Evolutionary conservation across 2,113 vertebrate species (phyloP), one percentile per base, ranked within the genome.

Genomic region (Laticauda colubrina): DNA sequence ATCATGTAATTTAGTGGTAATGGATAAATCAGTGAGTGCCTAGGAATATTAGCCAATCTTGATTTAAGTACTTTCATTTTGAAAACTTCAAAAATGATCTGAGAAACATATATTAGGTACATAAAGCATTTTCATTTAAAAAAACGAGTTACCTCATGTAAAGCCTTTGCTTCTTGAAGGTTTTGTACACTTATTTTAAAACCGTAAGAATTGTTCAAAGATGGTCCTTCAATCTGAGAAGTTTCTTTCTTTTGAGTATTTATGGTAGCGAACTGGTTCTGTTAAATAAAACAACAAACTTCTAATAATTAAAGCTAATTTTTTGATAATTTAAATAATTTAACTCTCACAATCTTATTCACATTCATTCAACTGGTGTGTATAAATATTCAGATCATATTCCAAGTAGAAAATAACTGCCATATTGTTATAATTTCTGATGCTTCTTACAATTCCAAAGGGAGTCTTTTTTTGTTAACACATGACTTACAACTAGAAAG

Each of bases 141-240:
- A 51, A 0, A 89, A 3, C 55, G 85, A 87, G 2, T 97, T 97
- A 99, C 99, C 99, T 99, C 99, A 91, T 99, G 99, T 95, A 99
- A 98, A 92, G 98, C 98, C 97, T 99, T 99, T 94, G 99, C 99
- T 64, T 99, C 99, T 96, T 99, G 98, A 88, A 99, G 97, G 94
- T 99, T 99, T 96, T 99, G 98, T 97, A 99, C 97, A 96, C 99
- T 99, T 97, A 99, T 98, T 98, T 98, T 99, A 97, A 99, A 99
- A 95, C 99, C 99, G 0, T 99, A 99, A 1, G 99, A 98, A 96
- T 99, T 99, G 96, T 98, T 98, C 94, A 99, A 98, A 93, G 99
- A 98, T 14, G 99, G 98, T 87, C 99, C 99, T 97, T 99, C 99
- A 89, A 99, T 99, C 97, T 99, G 97, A 94, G 99, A 99, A 92